A percentile compares a stretch with the other conserved stretches of the same genome.
Evolutionary conservation across 2,113 vertebrate genomes (phyloP).

Genomic region (Rutilus rutilus): DNA sequence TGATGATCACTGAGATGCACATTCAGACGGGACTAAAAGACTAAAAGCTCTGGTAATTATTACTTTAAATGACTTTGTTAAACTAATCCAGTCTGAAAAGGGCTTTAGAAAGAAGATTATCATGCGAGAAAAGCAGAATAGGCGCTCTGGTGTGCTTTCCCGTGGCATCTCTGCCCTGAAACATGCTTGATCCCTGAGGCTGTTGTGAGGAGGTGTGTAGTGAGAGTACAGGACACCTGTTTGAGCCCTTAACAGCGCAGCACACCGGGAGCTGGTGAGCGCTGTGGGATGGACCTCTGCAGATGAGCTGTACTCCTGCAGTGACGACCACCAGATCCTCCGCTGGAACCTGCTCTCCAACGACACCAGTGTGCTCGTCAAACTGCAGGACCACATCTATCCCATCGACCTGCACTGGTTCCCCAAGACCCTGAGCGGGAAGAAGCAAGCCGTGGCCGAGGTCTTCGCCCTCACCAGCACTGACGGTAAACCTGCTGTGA

Average conservation of each 20-base stretch:
- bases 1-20: no score
- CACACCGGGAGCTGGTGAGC: slow-evolving; percentile 94
- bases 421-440: slow-evolving; percentile 84
- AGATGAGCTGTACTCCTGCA: slow-evolving; percentile 93
- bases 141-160: no score
- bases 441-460: slow-evolving; percentile 88
- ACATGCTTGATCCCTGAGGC: no score
- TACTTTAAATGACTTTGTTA: no score
- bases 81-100: no score
- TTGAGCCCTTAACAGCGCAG: slow-evolving; percentile 73
- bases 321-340: slow-evolving; percentile 93
- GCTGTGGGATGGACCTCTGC: slow-evolving; percentile 94
- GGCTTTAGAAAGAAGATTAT: no score
- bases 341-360: slow-evolving; percentile 89
- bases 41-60: no score
- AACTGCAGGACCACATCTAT: slow-evolving; percentile 87
- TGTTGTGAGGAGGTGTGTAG: neutral
- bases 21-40: no score
- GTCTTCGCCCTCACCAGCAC: slow-evolving; percentile 93
- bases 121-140: no score
- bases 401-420: slow-evolving; percentile 94
- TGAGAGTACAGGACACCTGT: neutral
- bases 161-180: no score
- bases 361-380: slow-evolving; percentile 84
- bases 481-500: slow-evolving; percentile 76